A percentile compares a stretch with the other conserved stretches of the same genome.
phyloP scores from a whole-genome alignment of 2,888 invertebrate genomes.

The Parascotia fuliginaria region DNA sequence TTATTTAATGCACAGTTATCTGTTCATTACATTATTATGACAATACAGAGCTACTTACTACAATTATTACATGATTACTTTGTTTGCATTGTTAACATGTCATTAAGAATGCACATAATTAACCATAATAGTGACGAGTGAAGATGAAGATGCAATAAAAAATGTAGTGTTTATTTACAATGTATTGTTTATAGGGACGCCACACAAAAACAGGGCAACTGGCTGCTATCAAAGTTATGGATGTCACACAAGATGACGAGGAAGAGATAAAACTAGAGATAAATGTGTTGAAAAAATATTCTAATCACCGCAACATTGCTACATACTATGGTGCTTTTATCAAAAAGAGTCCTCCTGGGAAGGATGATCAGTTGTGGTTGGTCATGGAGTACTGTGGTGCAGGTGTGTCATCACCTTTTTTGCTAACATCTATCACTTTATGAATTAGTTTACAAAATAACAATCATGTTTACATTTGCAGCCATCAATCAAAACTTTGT shows the following conservation, averaged over 20 bases:
- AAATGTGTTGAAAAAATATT: slow-evolving; percentile 99
- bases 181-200: slow-evolving; percentile 91
- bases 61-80: neutral
- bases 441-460: too few species aligned
- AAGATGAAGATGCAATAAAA: neutral
- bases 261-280: slow-evolving; percentile 99
- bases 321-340: slow-evolving; percentile 99
- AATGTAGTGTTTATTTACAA: neutral
- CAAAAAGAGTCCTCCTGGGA: slow-evolving; percentile 99
- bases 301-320: slow-evolving; percentile 99
- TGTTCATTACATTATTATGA: neutral
- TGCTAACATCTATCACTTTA: neutral
- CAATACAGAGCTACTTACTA: too few species aligned
- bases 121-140: neutral
- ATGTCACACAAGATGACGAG: slow-evolving; percentile 99
- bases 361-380: slow-evolving; percentile 99
- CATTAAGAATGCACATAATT: slow-evolving; percentile 11
- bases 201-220: slow-evolving; percentile 99
- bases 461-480: too few species aligned
- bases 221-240: slow-evolving; percentile 99
- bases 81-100: neutral
- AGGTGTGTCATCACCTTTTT: slow-evolving; percentile 76
- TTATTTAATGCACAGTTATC: too few species aligned
- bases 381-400: slow-evolving; percentile 99
- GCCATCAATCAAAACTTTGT: too few species aligned